Base-by-base conservation (phyloP, 92 coral and sea anemone genomes). In the Montipora capitata region DNA sequence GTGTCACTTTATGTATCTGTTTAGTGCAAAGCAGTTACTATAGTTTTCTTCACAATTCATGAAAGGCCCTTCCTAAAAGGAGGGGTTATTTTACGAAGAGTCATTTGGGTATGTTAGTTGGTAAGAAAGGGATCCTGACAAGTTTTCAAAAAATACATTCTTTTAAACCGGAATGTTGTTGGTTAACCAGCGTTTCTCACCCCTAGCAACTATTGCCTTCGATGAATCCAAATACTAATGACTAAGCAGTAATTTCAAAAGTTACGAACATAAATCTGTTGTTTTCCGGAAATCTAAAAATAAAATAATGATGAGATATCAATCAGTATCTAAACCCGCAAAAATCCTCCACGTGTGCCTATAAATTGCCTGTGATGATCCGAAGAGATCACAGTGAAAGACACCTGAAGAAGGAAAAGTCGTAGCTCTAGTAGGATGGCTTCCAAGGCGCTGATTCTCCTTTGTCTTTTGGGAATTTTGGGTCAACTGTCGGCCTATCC, bases 401-500 rank as follows among this genome's bases (percentile, higher is more conserved):
- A 48, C 18, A 73, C 40, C 56, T 18, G 10, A 27, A 18, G 39
- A 7, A 10, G 2, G 58, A 16, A 44, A 15, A 27, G 38, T 6
- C 15, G 9, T 3, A 44, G 39, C 11, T 10, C 16, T 3, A 61
- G 66, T 7, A 45, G 17, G 59, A 73, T 73, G 77, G 58, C 77
- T 48, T 73, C 77, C 13, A 73, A 73, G 14, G 12, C 58, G 6
- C 12, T 73, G 58, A 45, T 73, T 16, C 62, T 73, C 15, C 58
- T 73, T 49, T 73, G 77, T 38, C 61, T 73, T 11, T 5, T 48
- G 58, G 77, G 41, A 3, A 1, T 73, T 7, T 4, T 73, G 8
- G 77, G 77, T 17, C 77, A 73, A 18, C 61, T 73, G 61, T 18
- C 39, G 41, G 77, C 77, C 40, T 45, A 45, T 18, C 77, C 77